Base-by-base conservation (phyloP, 1,140 invertebrate species). In the Rhizoglyphus robini region DNA sequence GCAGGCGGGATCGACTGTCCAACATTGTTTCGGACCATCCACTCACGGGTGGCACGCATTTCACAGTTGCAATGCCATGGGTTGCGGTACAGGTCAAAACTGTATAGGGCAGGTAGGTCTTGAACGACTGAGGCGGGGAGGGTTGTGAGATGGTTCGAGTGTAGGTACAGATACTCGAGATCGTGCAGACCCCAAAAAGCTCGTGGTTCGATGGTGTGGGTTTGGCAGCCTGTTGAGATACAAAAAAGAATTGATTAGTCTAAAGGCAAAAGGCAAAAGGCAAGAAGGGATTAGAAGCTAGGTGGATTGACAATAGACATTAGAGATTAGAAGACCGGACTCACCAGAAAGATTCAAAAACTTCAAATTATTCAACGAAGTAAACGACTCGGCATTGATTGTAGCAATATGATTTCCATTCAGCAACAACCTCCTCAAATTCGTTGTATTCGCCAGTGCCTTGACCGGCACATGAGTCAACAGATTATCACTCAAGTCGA, bases 31-130 rank as follows among this genome's bases (percentile, higher is more conserved):
- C 79, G 77, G 51, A 84, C 73, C 83, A 89, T 87, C 87, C 87
- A 90, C 66, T 84, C 80, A 18, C 85, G 73, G 32, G 88, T 72
- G 0, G 85, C 83, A 67, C 86, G 77, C n/a, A 89, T 73, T 20
- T 79, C 76, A 74, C 88, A 90, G 34, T 85, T 83, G 74, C 87
- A 90, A 73, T 88, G 84, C 87, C 87, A 89, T 0, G 84, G 85
- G 74, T 90, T 90, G 34, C 80, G 80, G 18, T 84, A 81, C 30
- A 89, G 73, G 70, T 87, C 84, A 49, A 90, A 74, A 11, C 83
- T 86, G 69, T 87, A 84, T 29, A 90, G 75, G 66, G 81, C 83
- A 48, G 81, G 74, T 11, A 90, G 74, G 2, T 81, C 80, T 4
- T 81, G 82, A 25, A 90, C 76, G 25, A 69, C 65, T 13, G 61